phyloP scores from a whole-genome alignment of 1,140 invertebrate genomes.

The Idris sp. region DNA sequence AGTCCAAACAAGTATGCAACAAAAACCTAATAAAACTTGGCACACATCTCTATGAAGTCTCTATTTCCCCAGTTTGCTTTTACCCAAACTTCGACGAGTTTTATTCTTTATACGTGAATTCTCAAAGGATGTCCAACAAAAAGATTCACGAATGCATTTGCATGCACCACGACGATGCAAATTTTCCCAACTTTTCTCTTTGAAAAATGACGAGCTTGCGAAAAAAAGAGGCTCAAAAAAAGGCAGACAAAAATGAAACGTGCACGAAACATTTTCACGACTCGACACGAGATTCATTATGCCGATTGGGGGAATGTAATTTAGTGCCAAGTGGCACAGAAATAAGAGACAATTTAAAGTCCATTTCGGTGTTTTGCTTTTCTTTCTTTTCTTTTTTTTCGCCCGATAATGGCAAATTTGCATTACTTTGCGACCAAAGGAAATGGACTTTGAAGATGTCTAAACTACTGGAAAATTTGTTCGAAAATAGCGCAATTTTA shows the following conservation, averaged over 20 bases:
- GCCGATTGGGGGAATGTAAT: constrained; percentile 31
- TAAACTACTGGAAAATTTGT: constrained; percentile 1
- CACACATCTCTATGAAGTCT: no score
- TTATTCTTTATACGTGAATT: constrained; percentile 11
- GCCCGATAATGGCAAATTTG: constrained; percentile 21
- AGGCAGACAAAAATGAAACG: constrained; percentile 8
- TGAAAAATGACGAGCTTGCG: constrained; percentile 15
- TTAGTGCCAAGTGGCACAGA: constrained; percentile 32
- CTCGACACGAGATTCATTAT: constrained; percentile 30
- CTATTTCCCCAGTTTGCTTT: no score
- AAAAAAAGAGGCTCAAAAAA: no score
- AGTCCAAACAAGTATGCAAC: constrained; percentile 22
- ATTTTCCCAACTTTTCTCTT: constrained; percentile 11
- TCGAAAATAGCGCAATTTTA: not conserved
- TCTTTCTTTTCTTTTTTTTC: no score
- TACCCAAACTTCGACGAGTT: constrained; percentile 12
- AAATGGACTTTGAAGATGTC: constrained; percentile 24
- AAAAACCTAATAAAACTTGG: constrained; percentile 49
- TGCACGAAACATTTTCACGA: constrained; percentile 27
- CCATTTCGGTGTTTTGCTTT: constrained; percentile 30
- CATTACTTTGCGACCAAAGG: constrained; percentile 1
- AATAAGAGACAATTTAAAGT: constrained; percentile 42
- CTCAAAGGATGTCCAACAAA: constrained; percentile 8
- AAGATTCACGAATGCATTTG: no score
- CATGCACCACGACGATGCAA: no score